Evolutionary conservation across 2,888 invertebrate species (phyloP).

Genomic region (Antheraea assamensis): DNA sequence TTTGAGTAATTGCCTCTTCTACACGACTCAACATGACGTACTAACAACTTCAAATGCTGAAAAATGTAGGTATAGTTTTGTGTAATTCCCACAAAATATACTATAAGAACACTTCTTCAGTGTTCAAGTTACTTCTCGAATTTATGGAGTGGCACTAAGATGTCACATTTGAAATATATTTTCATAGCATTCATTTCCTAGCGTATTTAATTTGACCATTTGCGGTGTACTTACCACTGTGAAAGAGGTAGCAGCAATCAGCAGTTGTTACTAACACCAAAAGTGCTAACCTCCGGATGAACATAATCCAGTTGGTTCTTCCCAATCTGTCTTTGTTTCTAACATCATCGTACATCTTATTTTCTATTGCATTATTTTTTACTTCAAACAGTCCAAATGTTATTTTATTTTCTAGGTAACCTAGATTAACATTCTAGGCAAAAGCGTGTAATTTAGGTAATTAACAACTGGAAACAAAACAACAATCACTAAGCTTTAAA

Average conservation of each 20-base stretch:
- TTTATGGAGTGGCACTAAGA: not conserved
- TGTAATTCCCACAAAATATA: not conserved
- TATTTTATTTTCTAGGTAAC: not conserved
- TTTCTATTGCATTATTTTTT: slow-evolving; percentile 35
- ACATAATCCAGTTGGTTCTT: slow-evolving; percentile 55
- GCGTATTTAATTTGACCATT: not conserved
- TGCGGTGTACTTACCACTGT: slow-evolving; percentile 68
- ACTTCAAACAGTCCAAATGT: slow-evolving; percentile 13
- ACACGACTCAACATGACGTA: not conserved
- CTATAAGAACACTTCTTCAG: not conserved
- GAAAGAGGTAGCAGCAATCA: slow-evolving; percentile 78
- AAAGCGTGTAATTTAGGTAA: too few species aligned
- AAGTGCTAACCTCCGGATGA: slow-evolving; percentile 47
- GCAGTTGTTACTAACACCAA: slow-evolving; percentile 53
- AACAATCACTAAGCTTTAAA: not conserved
- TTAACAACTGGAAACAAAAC: not conserved
- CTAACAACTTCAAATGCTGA: not conserved
- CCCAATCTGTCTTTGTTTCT: slow-evolving; percentile 36
- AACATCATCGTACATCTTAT: slow-evolving; percentile 60
- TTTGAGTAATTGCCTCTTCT: not conserved
- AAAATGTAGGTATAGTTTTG: not conserved
- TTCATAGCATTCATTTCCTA: not conserved
- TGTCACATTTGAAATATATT: not conserved
- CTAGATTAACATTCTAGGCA: not conserved
- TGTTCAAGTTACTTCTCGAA: not conserved